Percentiles rank a stretch among this genome's conserved stretches.
phyloP scores from a whole-genome alignment of 2,888 invertebrate species.

The Drosophila limbata region DNA sequence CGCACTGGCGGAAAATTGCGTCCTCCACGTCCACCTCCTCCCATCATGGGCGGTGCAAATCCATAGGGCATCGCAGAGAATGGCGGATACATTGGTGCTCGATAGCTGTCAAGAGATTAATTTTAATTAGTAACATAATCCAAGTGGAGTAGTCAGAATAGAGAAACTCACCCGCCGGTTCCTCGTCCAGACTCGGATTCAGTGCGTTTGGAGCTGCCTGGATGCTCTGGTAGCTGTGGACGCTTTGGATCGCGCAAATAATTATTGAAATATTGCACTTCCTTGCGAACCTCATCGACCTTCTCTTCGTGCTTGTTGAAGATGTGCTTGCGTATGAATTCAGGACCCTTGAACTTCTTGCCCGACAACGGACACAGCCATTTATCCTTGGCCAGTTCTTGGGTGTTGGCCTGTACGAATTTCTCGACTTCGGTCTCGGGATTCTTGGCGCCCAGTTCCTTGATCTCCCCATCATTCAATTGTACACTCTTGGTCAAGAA shows the following conservation, averaged over 20 bases:
- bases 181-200: slow-evolving; percentile 79
- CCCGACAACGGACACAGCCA: slow-evolving; percentile 99
- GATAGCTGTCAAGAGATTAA: slow-evolving; percentile 65
- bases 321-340: slow-evolving; percentile 99
- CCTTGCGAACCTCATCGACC: slow-evolving; percentile 98
- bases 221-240: slow-evolving; percentile 96
- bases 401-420: slow-evolving; percentile 97
- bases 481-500: slow-evolving; percentile 93
- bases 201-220: slow-evolving; percentile 85
- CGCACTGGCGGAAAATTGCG: slow-evolving; percentile 71
- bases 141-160: background rate
- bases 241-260: slow-evolving; percentile 97
- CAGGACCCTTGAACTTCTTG: slow-evolving; percentile 99
- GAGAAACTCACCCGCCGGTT: slow-evolving; percentile 53
- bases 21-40: slow-evolving; percentile 86
- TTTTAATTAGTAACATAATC: background rate
- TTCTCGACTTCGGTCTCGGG: slow-evolving; percentile 90
- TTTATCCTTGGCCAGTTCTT: slow-evolving; percentile 98
- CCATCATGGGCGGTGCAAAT: slow-evolving; percentile 86
- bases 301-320: slow-evolving; percentile 99
- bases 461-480: slow-evolving; percentile 92
- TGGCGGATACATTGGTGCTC: slow-evolving; percentile 83
- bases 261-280: slow-evolving; percentile 99
- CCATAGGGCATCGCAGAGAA: slow-evolving; percentile 86
- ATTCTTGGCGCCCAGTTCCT: slow-evolving; percentile 93